phyloP scores from a whole-genome alignment of 1,140 invertebrate species.

The Hetaerina americana region DNA sequence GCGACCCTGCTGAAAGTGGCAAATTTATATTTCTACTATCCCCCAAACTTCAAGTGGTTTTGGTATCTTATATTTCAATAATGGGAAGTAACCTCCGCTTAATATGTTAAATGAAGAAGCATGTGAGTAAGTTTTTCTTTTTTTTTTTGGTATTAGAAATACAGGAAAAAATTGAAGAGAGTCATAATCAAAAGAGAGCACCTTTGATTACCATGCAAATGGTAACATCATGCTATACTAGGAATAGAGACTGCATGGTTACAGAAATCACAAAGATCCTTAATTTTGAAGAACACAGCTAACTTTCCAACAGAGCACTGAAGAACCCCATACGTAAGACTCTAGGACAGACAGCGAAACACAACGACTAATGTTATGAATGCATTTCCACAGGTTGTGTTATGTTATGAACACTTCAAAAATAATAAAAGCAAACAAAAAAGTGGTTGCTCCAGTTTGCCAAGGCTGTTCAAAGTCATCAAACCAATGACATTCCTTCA shows the following conservation, averaged over 20 bases:
- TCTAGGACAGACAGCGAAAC: too few relatives aligned
- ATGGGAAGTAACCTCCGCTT: not conserved
- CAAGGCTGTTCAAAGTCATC: conserved; percentile 6
- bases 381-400: too few relatives aligned
- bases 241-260: too few relatives aligned
- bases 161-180: too few relatives aligned
- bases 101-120: not conserved
- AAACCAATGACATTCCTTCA: not conserved
- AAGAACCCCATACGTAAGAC: too few relatives aligned
- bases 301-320: too few relatives aligned
- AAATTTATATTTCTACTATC: not conserved
- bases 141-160: too few relatives aligned
- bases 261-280: too few relatives aligned
- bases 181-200: not conserved
- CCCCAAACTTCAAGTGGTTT: not conserved
- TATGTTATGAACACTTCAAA: not conserved
- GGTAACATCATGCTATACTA: not conserved
- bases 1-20: conserved; percentile 10
- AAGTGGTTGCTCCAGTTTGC: not conserved
- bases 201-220: not conserved
- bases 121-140: not conserved
- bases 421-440: not conserved
- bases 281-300: too few relatives aligned
- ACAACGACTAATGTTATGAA: too few relatives aligned
- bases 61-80: not conserved